These are phyloP conservation scores for Alexandromys fortis DNA, from an alignment of 2,113 vertebrate species.

Conservation along the genomic window DNA sequence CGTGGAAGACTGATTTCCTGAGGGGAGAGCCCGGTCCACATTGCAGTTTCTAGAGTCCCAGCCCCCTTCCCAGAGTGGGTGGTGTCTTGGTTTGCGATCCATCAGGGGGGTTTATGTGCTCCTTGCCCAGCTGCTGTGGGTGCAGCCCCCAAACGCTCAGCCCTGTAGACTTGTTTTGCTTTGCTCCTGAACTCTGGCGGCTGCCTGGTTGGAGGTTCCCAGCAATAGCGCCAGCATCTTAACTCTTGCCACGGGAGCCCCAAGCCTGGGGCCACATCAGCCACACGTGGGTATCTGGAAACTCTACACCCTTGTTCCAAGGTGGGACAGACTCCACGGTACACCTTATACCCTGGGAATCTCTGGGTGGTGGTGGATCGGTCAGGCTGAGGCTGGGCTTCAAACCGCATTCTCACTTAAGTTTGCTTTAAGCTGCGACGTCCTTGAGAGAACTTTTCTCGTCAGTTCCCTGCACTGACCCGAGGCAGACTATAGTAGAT, in stretches of 20 bases:
- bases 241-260: fast-evolving
- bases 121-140: fast-evolving
- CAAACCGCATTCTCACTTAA: not conserved
- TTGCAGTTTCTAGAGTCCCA: not conserved
- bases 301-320: not conserved
- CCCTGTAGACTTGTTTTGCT: not conserved
- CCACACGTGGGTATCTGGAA: not conserved
- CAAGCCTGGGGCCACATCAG: not conserved
- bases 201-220: not conserved
- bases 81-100: not conserved
- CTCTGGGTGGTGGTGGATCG: not conserved
- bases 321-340: not conserved
- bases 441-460: not conserved
- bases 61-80: not conserved
- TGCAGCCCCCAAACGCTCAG: not conserved
- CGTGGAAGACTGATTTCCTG: not conserved
- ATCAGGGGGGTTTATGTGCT: not conserved
- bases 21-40: too few species aligned
- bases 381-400: not conserved
- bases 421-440: not conserved
- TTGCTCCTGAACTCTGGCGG: not conserved
- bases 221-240: not conserved
- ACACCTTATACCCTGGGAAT: not conserved
- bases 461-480: not conserved
- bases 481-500: too few species aligned